phyloP scores from a whole-genome alignment of 2,888 invertebrate species.

The Onchidella celtica region DNA sequence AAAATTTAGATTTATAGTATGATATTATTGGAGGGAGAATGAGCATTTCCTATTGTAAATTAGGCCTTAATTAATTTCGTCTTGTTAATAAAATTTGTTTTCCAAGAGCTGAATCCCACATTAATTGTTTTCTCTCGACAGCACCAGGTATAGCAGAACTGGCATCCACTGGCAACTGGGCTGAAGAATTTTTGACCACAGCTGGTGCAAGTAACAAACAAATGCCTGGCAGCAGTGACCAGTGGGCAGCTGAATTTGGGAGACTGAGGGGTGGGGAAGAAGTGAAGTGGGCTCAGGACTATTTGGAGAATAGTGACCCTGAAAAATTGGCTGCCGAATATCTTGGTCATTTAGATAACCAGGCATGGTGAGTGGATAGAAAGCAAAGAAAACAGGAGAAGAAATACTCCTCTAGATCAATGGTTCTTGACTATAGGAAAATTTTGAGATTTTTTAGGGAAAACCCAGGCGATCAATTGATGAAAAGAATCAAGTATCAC shows the following conservation, averaged over 20 bases:
- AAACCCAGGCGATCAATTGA: no score
- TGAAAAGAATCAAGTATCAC: no score
- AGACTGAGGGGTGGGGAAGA: slow-evolving; percentile 53
- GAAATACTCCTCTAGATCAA: no score
- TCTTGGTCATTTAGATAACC: slow-evolving; percentile 62
- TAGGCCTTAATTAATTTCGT: no score
- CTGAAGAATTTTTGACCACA: slow-evolving; percentile 74
- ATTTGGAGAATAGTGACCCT: slow-evolving; percentile 66
- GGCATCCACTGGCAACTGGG: slow-evolving; percentile 76
- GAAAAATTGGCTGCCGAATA: slow-evolving; percentile 85
- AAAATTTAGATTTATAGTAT: no score
- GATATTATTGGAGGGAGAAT: no score
- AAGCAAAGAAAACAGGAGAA: no score
- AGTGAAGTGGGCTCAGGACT: slow-evolving; percentile 85
- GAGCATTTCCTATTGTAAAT: no score
- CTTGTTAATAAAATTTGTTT: no score
- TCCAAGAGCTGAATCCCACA: no score
- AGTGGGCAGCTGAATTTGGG: slow-evolving; percentile 72
- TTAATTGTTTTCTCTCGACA: slow-evolving; percentile 50
- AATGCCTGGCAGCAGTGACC: slow-evolving; percentile 45
- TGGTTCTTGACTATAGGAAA: no score
- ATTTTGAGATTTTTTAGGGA: no score
- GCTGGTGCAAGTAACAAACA: slow-evolving; percentile 46
- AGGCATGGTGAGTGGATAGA: slow-evolving; percentile 28
- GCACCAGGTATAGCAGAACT: slow-evolving; percentile 78